These are phyloP conservation scores for Hippocampus zosterae DNA, from an alignment of 2,113 vertebrate species.

Conservation along the genomic window DNA sequence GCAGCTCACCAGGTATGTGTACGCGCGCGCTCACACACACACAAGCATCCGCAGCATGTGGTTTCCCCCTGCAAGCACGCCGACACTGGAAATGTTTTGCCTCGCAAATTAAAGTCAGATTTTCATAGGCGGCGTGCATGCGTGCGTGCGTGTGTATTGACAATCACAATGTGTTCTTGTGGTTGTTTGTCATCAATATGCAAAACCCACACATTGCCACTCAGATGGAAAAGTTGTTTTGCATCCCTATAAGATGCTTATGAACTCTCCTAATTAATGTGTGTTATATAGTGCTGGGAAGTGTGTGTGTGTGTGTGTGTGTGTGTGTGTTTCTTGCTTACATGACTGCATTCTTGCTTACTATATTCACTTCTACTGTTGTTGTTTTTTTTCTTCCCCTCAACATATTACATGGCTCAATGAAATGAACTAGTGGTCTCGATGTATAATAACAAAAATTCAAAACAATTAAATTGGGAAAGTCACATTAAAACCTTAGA, in stretches of 20 bases:
- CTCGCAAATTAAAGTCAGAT: constrained; percentile 45
- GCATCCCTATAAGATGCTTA: constrained; percentile 19
- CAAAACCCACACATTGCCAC: constrained; percentile 2
- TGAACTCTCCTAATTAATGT: constrained; percentile 27
- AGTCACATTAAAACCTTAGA: not conserved
- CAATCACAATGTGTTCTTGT: constrained; percentile 18
- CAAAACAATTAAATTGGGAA: not conserved
- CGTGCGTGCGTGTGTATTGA: constrained; percentile 3
- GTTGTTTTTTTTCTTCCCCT: not conserved
- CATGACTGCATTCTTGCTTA: constrained; percentile 2
- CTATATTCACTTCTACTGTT: constrained; percentile 4
- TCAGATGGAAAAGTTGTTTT: constrained; percentile 15
- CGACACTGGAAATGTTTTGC: constrained; percentile 34
- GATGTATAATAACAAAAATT: too few species aligned
- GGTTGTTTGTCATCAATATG: constrained; percentile 25
- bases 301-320: not conserved
- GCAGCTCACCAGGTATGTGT: not conserved
- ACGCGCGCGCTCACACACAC: not conserved
- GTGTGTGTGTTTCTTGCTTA: constrained; percentile 1
- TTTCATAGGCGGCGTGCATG: constrained; percentile 13
- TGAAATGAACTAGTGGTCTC: not conserved
- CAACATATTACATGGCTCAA: not conserved
- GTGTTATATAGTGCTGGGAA: not conserved
- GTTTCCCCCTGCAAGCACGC: constrained; percentile 3
- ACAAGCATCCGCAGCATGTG: not conserved